Conservation (phyloP, 2,888 invertebrate species). For the Tenodera sinensis region DNA sequence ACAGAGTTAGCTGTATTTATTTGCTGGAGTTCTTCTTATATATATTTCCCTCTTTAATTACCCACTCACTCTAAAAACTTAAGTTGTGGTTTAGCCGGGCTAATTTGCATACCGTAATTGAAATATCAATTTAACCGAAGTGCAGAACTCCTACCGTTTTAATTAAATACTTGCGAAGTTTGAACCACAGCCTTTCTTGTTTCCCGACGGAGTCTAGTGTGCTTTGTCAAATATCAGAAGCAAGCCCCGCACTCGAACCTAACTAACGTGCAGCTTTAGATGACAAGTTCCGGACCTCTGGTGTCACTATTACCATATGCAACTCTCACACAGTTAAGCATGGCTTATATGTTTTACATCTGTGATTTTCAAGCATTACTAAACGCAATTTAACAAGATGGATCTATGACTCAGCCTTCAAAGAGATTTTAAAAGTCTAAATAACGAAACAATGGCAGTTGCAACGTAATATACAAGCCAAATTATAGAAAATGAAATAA, state of each 20-base stretch:
- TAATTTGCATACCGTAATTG: neutral
- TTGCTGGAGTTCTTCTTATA: neutral
- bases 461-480: no score
- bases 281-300: no score
- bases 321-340: no score
- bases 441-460: no score
- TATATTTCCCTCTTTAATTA: neutral
- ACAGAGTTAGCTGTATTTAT: neutral
- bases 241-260: neutral
- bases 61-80: neutral
- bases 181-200: neutral
- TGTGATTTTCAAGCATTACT: no score
- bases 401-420: no score
- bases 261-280: no score
- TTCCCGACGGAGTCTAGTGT: neutral
- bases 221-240: neutral
- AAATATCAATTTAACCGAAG: neutral
- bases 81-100: neutral
- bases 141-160: neutral
- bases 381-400: no score
- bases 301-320: no score
- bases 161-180: neutral
- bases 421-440: no score
- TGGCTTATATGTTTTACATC: no score
- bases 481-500: no score